Base-by-base conservation (phyloP, 2,113 vertebrate species). In the Chloroceryle aenea region DNA sequence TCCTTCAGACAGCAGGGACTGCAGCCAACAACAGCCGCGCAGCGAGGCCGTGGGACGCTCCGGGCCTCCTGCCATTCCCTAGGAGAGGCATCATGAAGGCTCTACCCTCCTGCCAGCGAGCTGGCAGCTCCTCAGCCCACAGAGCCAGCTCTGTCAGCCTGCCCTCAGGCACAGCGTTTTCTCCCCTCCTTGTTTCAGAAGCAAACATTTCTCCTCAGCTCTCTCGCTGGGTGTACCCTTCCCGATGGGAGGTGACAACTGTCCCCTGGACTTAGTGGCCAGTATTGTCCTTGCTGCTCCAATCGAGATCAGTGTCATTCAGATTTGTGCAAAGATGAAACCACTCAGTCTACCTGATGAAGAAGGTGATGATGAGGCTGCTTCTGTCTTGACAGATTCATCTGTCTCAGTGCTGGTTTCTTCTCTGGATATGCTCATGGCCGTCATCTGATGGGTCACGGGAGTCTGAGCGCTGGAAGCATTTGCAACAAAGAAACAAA, bases 381-480 rank as follows among this genome's bases (percentile, higher is more conserved):
- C 96, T 40, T 97, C 97, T 66, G 85, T 83, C 89, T 96, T 96
- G 67, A 40, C 96, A 10, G 97, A 96, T 89, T 98, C 97, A 86
- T 98, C 98, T 10, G 98, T 97, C 87, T 99, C 98, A 2, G 96
- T 96, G 76, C 97, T 96, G 69, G 73, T 97, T 10, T 98, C 97
- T 45, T 99, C 99, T 95, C 98, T 98, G 87, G 98, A 99, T 96
- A 99, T 99, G 98, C 98, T 99, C 99, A 99, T 99, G 20, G 99
- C 98, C 0, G 98, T 99, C 98, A 99, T 99, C 97, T 99, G 98
- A 96, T 99, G 98, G 87, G 99, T 99, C 96, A 99, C 99, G 52
- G 99, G 99, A 90, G 98, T 98, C 88, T 98, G 98, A 58, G 98
- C 98, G 34, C 98, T 98, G 89, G n/a, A 36, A 75, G 68, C 43